Conservation (phyloP, 2,113 vertebrate genomes). For the Anthoscopus minutus region DNA sequence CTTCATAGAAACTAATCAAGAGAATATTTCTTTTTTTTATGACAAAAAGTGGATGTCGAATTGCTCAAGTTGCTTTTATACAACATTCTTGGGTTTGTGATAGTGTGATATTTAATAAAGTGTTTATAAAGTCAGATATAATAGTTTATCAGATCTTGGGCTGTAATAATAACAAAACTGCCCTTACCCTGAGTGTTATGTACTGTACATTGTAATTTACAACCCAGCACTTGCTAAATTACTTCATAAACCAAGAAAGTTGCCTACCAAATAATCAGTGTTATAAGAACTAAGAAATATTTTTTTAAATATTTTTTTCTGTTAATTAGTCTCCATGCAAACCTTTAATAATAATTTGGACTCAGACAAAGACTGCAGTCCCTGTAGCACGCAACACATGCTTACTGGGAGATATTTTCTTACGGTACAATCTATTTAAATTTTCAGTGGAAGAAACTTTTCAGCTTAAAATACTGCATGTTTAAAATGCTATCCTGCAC, state of each 20-base stretch:
- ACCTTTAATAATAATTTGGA: not conserved
- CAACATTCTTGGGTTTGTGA: conserved; percentile 53
- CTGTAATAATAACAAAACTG: conserved; percentile 51
- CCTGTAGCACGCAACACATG: not conserved
- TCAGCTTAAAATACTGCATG: not conserved
- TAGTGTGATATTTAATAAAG: conserved; percentile 66
- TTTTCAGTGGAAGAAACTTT: not conserved
- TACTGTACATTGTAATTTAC: conserved; percentile 50
- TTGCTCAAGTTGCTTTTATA: conserved; percentile 49
- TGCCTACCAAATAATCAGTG: conserved; percentile 26
- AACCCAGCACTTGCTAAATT: conserved; percentile 11
- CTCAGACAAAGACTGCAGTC: not conserved
- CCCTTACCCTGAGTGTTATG: conserved; percentile 8
- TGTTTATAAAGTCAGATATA: conserved; percentile 64
- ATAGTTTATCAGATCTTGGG: conserved; percentile 61
- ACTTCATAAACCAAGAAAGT: not conserved
- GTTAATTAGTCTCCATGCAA: not conserved
- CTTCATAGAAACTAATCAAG: conserved; percentile 65
- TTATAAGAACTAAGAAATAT: not conserved
- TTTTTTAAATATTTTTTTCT: conserved; percentile 38
- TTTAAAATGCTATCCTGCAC: not conserved
- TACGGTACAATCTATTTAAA: not conserved
- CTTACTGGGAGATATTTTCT: not conserved
- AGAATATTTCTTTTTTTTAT: conserved; percentile 61
- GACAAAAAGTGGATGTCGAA: conserved; percentile 48